Conservation (phyloP, 1,140 invertebrate genomes). For the Atopsyche davidsoni region DNA sequence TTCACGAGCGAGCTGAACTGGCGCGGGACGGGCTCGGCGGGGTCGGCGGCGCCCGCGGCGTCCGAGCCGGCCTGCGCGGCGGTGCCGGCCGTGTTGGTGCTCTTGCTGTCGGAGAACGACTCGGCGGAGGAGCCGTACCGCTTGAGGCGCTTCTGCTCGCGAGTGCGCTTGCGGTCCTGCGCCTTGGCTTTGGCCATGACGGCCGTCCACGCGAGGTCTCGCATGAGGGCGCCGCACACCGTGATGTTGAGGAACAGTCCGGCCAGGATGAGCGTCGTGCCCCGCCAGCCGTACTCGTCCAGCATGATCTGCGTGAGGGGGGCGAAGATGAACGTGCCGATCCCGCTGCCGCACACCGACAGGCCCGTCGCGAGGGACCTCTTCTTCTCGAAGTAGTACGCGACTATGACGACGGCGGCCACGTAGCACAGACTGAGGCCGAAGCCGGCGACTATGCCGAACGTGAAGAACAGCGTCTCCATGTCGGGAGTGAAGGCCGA, state of each 20-base stretch:
- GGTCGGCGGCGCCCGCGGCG: conserved; percentile 32
- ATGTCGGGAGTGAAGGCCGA: conserved; percentile 72
- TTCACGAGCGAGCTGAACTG: conserved; percentile 73
- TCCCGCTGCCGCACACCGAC: conserved; percentile 84
- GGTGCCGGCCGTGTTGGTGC: conserved; percentile 51
- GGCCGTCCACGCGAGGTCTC: conserved; percentile 71
- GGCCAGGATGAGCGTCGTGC: conserved; percentile 72
- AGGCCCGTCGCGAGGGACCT: conserved; percentile 89
- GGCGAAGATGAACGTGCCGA: conserved; percentile 87
- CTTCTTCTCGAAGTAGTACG: conserved; percentile 92
- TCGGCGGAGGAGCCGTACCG: conserved; percentile 57
- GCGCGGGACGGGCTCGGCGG: conserved; percentile 40
- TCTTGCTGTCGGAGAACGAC: conserved; percentile 62
- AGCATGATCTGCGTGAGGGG: conserved; percentile 74
- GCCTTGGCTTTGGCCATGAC: conserved; percentile 57
- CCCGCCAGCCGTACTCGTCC: conserved; percentile 78
- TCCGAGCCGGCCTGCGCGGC: conserved; percentile 46
- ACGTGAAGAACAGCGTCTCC: conserved; percentile 74
- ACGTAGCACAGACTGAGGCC: conserved; percentile 84
- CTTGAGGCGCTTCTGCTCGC: conserved; percentile 54
- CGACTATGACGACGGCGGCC: conserved; percentile 87
- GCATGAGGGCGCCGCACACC: conserved; percentile 80
- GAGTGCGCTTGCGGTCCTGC: conserved; percentile 53
- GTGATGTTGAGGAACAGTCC: conserved; percentile 82
- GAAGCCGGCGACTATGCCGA: conserved; percentile 79